Base-by-base conservation (phyloP, 64 coral and sea anemone species). In the Pocillopora verrucosa region DNA sequence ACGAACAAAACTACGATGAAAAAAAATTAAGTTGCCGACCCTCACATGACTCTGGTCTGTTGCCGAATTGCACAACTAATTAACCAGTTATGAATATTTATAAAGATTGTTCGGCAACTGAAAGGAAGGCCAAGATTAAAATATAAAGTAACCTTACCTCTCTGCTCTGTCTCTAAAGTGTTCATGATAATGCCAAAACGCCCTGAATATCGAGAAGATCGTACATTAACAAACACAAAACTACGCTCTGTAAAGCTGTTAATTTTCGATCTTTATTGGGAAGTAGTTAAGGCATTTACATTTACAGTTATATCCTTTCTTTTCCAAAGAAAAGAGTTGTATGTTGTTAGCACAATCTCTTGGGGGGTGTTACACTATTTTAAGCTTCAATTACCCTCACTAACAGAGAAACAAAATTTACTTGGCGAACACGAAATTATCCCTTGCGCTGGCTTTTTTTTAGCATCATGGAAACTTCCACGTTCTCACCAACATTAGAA, bases 101-200 rank as follows among this genome's bases (percentile, higher is more conserved):
- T 85, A 25, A 4, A 22, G 20, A 72, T 72, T 56, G 26, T 12
- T 85, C 3, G 82, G 5, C 65, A 90, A 36, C 69, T 77, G 60
- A 63, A 87, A 83, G 38, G n/a, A 86, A 73, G 22, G 41, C 41
- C 41, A 51, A 51, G 41, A 51, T 61, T 19, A 62, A 9, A 63
- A 78, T 51, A 60, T 60, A 76, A 70, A 57, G 87, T 1, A 25
- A 56, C 36, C 60, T 38, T 45, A 62, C 97, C 61, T 99, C 80
- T 99, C 97, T 61, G 97, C 97, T 69, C 95, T 99, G 37, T 99
- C 97, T 34, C 82, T 73, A 64, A 95, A 99, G 60, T 93, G 97
- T 45, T 93, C 88, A 36, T 94, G 91, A 74, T 90, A 99, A 56
- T 89, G 80, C 97, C 97, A 99, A 75, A 95, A 99, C 1, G 91